Conservation (phyloP, 2,888 invertebrate genomes). For the Tipula helvola region DNA sequence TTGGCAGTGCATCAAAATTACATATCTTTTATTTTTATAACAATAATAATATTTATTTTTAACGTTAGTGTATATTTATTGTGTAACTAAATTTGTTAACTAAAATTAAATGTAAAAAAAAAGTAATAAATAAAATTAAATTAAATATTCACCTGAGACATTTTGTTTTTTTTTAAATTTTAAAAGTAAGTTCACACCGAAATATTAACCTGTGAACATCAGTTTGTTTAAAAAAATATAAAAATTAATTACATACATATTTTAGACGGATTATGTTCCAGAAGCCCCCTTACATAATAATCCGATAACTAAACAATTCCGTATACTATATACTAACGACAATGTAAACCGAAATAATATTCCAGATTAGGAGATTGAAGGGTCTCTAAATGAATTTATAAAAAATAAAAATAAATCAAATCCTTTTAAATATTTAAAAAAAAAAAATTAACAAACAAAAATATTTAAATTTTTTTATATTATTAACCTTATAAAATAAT, state of each 20-base stretch:
- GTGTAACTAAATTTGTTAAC: neutral
- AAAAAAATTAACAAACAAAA: neutral
- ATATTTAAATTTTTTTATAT: neutral
- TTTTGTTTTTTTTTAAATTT: neutral
- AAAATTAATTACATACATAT: neutral
- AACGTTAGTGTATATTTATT: neutral
- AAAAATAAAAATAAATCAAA: neutral
- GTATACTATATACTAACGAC: neutral
- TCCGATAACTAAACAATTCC: neutral
- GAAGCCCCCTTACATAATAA: neutral
- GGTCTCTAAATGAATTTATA: neutral
- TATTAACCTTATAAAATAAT: neutral
- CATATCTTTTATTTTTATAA: neutral
- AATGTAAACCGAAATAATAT: neutral
- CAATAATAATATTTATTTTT: neutral
- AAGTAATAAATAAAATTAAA: neutral
- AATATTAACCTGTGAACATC: neutral
- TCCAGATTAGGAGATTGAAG: neutral
- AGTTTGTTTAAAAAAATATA: neutral
- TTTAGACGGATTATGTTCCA: neutral
- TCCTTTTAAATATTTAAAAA: neutral
- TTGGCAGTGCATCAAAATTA: conserved; percentile 8
- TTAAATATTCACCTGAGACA: neutral
- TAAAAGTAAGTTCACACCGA: neutral
- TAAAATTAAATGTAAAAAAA: neutral